Base-by-base conservation (phyloP, 2,888 invertebrate species). In the Rhagium mordax region DNA sequence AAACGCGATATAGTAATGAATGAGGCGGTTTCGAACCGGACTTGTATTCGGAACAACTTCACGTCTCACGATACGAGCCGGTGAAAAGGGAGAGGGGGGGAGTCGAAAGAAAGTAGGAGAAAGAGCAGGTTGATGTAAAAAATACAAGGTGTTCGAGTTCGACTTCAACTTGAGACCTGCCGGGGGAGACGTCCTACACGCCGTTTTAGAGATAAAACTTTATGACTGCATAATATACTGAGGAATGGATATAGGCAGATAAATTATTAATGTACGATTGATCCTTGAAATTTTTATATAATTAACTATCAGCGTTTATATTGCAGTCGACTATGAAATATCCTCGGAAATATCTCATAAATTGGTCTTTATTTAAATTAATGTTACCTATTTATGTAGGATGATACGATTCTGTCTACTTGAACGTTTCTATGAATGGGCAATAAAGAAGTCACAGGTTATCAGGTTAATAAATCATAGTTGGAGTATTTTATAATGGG, bases 41-140 rank as follows among this genome's bases (percentile, higher is more conserved):
- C 79, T 78, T 81, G 74, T 73, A 78, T 78, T 77, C 78, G 74
- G 76, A 69, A 73, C 72, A 69, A 62, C 71, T 70, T 73, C 69
- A 74, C 72, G 75, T 41, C 41, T 41, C 41, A 41, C 41, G 41
- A 53, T 68, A 67, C 62, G 72, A 51, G 72, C 51, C 27, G 48
- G 67, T 60, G 64, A 41, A 67, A 66, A 70, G 65, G 41, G 65
- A 65, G 73, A 67, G 64, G 71, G 64, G 71, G 67, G 71, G 59
- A 41, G 47, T 21, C 55, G 53, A 70, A 72, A 76, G 75, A 80
- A 80, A 80, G 78, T 77, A 70, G 75, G 75, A 80, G 79, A 80
- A 80, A 77, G 78, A 77, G 74, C 75, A 67, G 74, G 76, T 67
- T 74, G 71, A 65, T 55, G 66, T n/a, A 33, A 33, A 53, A 65